Conservation (phyloP, 1,140 invertebrate genomes). For the Ylistrum balloti region DNA sequence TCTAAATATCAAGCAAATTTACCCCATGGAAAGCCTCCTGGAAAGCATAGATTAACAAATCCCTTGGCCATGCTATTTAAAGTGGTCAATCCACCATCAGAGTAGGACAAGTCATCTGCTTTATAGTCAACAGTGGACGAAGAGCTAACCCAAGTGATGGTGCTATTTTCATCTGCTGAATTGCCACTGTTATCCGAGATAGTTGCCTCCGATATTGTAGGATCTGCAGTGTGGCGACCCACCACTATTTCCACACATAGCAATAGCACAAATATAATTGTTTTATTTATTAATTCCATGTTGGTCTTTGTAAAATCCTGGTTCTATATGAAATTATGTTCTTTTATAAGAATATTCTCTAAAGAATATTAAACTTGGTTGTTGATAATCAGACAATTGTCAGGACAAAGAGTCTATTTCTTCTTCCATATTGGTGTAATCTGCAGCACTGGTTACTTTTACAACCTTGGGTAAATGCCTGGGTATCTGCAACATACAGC, state of each 20-base stretch:
- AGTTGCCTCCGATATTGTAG: conserved; percentile 43
- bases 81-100: conserved; percentile 61
- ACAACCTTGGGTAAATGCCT: not conserved
- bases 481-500: not conserved
- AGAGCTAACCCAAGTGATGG: conserved; percentile 48
- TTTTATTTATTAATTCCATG: not conserved
- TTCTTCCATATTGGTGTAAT: not conserved
- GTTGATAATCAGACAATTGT: not conserved
- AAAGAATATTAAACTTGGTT: not conserved
- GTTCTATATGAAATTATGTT: not conserved
- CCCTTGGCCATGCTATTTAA: conserved; percentile 64
- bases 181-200: conserved; percentile 56
- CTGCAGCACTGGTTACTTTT: not conserved
- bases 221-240: conserved; percentile 49
- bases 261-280: not conserved
- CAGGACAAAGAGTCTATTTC: not conserved
- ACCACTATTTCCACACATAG: not conserved
- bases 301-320: not conserved
- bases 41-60: conserved; percentile 65
- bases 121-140: conserved; percentile 46
- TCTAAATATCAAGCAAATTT: not conserved
- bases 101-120: conserved; percentile 46
- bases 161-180: conserved; percentile 54
- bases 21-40: conserved; percentile 62
- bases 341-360: not conserved